Conservation (phyloP, 1,140 invertebrate genomes). For the Danaus plexippus region DNA sequence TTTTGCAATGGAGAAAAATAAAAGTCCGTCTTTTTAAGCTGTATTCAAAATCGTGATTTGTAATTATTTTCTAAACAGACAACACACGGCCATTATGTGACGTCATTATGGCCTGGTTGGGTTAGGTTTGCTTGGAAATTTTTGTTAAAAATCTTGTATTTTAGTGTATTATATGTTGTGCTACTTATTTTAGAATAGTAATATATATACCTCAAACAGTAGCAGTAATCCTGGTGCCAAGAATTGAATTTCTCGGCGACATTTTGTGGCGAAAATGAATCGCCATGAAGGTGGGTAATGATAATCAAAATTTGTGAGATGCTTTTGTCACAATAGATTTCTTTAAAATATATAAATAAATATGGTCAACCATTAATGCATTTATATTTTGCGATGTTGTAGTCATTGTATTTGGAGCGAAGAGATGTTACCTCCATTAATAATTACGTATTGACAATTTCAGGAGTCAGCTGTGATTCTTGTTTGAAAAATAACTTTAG, state of each 20-base stretch:
- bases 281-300: constrained; percentile 84
- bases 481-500: constrained; percentile 98
- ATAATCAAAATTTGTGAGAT: constrained; percentile 72
- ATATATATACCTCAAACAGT: constrained; percentile 64
- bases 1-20: too few species aligned
- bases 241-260: constrained; percentile 63
- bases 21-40: neutral
- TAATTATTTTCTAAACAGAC: constrained; percentile 29
- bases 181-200: constrained; percentile 71
- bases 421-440: neutral
- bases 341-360: constrained; percentile 36
- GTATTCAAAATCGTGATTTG: constrained; percentile 14
- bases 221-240: constrained; percentile 62
- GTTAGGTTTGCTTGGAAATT: constrained; percentile 80
- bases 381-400: too few species aligned
- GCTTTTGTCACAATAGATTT: constrained; percentile 63
- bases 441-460: constrained; percentile 57
- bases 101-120: constrained; percentile 81
- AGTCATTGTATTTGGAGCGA: too few species aligned
- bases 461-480: constrained; percentile 98
- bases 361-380: neutral
- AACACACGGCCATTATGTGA: constrained; percentile 71
- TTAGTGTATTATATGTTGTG: constrained; percentile 75
- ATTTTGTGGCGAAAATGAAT: constrained; percentile 81
- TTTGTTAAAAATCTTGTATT: constrained; percentile 77